Percentiles rank a stretch among this genome's conserved stretches.
phyloP scores from a whole-genome alignment of 2,888 invertebrate genomes.

The Timema podura region DNA sequence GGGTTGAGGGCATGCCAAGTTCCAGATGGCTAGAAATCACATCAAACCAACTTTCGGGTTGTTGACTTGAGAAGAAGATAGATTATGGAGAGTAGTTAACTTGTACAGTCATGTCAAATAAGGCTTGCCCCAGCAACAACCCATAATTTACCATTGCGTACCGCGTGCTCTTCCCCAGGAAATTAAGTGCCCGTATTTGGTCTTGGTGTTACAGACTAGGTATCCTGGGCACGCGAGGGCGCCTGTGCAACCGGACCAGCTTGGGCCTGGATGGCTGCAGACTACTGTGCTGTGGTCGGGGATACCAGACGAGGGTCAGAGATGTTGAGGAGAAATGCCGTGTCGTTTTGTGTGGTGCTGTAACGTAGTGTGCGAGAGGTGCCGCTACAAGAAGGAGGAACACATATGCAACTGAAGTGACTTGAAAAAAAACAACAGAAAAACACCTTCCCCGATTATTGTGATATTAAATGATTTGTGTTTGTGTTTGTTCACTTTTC shows the following conservation, averaged over 20 bases:
- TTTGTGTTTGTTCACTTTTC: no score
- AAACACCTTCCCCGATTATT: not conserved
- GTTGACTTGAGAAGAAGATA: no score
- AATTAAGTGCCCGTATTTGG: no score
- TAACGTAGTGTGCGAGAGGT: slow-evolving; percentile 78
- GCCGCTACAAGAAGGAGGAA: slow-evolving; percentile 73
- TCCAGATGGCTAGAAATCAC: no score
- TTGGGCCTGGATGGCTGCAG: slow-evolving; percentile 83
- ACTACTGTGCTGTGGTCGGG: slow-evolving; percentile 82
- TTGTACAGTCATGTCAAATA: no score
- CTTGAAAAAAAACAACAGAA: not conserved
- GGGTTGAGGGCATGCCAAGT: no score
- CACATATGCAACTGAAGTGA: slow-evolving; percentile 74
- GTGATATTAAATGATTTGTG: no score
- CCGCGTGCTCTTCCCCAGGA: no score
- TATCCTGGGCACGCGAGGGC: slow-evolving; percentile 76
- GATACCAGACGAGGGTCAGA: slow-evolving; percentile 77
- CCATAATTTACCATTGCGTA: no score
- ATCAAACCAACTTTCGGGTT: no score
- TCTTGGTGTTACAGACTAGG: slow-evolving; percentile 59
- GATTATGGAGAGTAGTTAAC: no score
- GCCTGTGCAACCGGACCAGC: slow-evolving; percentile 79
- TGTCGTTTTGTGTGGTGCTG: slow-evolving; percentile 93
- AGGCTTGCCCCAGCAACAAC: not conserved
- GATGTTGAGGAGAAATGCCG: slow-evolving; percentile 84